Evolutionary conservation across 2,113 vertebrate species (phyloP).

Genomic region (Trochalopteron elliotii): DNA sequence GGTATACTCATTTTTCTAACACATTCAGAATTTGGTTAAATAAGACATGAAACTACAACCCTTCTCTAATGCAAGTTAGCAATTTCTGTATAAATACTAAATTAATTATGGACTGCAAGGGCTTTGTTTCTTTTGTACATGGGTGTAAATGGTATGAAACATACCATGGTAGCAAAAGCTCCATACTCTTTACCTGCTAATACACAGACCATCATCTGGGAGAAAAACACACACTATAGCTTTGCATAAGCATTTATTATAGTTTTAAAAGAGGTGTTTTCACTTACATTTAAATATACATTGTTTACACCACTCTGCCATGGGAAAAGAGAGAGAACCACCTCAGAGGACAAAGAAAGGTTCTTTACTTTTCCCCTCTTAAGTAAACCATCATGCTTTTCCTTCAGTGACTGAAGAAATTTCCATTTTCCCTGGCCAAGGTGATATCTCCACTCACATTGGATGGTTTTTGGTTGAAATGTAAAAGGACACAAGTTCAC

Average conservation of each 20-base stretch:
- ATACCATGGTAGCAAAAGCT: not conserved
- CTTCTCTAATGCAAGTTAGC: not conserved
- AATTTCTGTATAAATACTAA: not conserved
- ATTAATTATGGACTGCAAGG: not conserved
- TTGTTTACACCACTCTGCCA: not conserved
- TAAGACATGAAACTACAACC: not conserved
- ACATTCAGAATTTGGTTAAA: not conserved
- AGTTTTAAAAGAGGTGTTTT: not conserved
- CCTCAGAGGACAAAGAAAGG: not conserved
- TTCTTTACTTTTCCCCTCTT: not conserved
- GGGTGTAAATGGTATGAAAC: not conserved
- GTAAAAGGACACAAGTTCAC: not conserved
- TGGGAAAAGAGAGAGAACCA: not conserved
- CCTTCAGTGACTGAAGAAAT: conserved; percentile 17
- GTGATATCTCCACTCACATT: not conserved
- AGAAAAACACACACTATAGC: not conserved
- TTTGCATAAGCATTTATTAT: not conserved
- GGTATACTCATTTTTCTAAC: not conserved
- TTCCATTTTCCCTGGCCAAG: not conserved
- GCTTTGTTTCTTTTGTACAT: not conserved
- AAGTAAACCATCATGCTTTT: not conserved
- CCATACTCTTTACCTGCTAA: not conserved
- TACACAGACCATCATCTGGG: not conserved
- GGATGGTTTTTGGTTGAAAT: not conserved
- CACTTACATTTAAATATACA: not conserved